These are phyloP conservation scores for Anolis apletophallus DNA, from an alignment of 2,797 vertebrate species.

Conservation along the genomic window DNA sequence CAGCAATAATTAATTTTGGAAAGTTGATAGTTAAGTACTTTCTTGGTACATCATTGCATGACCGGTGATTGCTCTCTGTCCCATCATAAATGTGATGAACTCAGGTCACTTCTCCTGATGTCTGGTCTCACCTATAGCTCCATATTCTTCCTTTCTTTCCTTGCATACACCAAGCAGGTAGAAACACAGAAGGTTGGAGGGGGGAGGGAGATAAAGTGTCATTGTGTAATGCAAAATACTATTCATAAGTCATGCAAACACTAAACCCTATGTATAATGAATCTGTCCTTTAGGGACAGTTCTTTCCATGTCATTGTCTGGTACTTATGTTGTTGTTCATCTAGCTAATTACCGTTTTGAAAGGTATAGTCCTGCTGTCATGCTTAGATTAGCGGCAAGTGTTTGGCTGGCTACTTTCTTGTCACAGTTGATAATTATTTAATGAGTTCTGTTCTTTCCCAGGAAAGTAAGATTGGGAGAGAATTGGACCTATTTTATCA, in stretches of 20 bases:
- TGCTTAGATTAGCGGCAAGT: constrained; percentile 71
- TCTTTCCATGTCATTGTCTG: constrained; percentile 67
- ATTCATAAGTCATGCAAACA: constrained; percentile 72
- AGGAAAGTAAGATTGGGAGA: constrained; percentile 70
- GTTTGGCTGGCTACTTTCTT: constrained; percentile 71
- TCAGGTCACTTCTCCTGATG: constrained; percentile 9
- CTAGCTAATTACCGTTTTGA: constrained; percentile 71
- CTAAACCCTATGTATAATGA: constrained; percentile 70
- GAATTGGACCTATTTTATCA: constrained; percentile 70
- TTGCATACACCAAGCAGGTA: constrained; percentile 51
- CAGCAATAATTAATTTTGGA: constrained; percentile 14
- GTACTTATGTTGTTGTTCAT: constrained; percentile 70
- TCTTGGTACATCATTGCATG: constrained; percentile 23
- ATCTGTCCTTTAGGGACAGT: constrained; percentile 75
- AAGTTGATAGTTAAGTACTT: not conserved
- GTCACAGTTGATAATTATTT: constrained; percentile 70
- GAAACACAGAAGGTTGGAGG: constrained; percentile 48
- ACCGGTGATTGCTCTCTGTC: not conserved
- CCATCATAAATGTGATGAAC: not conserved
- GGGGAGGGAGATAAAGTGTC: constrained; percentile 51
- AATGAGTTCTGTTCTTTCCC: constrained; percentile 71
- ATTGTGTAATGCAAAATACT: constrained; percentile 71
- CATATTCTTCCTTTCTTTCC: constrained; percentile 41
- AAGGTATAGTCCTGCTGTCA: constrained; percentile 71
- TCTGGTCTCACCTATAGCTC: constrained; percentile 24